Evolutionary conservation across 2,113 vertebrate genomes (phyloP).

Genomic region (Tricholaema leucomelas): DNA sequence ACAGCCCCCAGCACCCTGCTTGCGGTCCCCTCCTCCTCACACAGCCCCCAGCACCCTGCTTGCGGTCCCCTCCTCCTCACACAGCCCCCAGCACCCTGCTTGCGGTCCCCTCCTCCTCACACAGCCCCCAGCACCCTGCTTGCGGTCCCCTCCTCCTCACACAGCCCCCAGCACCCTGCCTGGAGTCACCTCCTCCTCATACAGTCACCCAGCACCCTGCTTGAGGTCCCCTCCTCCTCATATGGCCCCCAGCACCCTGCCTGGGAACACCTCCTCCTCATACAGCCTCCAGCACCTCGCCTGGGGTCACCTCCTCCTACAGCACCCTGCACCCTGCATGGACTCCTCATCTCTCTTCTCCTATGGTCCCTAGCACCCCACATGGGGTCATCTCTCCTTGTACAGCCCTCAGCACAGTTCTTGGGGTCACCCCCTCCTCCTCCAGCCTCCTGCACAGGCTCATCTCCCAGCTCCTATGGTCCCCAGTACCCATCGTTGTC

Average conservation of each 20-base stretch:
- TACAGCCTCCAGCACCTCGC: neutral
- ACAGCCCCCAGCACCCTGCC: neutral
- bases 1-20: neutral
- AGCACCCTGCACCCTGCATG: accelerated
- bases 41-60: neutral
- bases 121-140: neutral
- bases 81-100: neutral
- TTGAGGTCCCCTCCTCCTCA: neutral
- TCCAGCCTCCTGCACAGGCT: neutral
- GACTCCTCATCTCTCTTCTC: neutral
- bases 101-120: accelerated
- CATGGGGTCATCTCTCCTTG: neutral
- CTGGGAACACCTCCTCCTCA: neutral
- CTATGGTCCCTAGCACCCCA: neutral
- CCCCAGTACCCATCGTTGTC: accelerated
- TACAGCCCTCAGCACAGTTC: neutral
- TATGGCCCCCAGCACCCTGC: neutral
- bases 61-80: neutral
- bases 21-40: accelerated
- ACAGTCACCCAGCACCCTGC: neutral
- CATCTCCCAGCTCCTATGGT: neutral
- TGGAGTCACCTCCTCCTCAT: accelerated
- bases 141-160: neutral
- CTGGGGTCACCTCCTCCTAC: neutral
- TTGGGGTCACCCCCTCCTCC: neutral